These are phyloP conservation scores for Laticauda laticaudata DNA, from an alignment of 2,113 vertebrate genomes.

Conservation along the genomic window DNA sequence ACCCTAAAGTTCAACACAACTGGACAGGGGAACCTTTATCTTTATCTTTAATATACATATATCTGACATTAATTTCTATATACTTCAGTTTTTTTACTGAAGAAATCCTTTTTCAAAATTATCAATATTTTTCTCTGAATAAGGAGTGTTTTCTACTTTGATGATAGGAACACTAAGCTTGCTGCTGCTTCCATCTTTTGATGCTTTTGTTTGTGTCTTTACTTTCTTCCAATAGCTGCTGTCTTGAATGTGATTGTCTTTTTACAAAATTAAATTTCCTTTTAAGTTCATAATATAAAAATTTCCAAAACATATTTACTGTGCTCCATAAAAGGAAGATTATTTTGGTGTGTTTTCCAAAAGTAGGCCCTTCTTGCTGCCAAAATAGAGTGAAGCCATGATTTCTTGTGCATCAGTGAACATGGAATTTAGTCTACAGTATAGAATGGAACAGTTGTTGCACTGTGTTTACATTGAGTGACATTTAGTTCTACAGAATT, in stretches of 20 bases:
- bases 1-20: neutral
- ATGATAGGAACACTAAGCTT: conserved; percentile 60
- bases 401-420: conserved; percentile 64
- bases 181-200: conserved; percentile 62
- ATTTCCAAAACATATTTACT: conserved; percentile 63
- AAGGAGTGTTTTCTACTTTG: conserved; percentile 48
- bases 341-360: conserved; percentile 63
- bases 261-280: conserved; percentile 48
- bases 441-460: neutral
- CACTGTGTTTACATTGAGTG: conserved; percentile 36
- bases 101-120: conserved; percentile 7
- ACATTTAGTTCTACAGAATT: neutral
- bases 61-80: neutral
- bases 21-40: neutral
- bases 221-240: conserved; percentile 41
- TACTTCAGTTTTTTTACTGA: neutral
- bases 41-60: neutral
- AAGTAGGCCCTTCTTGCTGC: conserved; percentile 45
- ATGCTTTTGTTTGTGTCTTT: conserved; percentile 45
- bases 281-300: conserved; percentile 68
- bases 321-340: conserved; percentile 57
- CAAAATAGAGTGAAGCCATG: conserved; percentile 61
- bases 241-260: conserved; percentile 63
- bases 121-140: conserved; percentile 55
- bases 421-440: conserved; percentile 48